Evolutionary conservation across 1,140 invertebrate genomes (phyloP), one percentile per base, ranked within the genome.

Genomic region (Zaprionus ghesquierei): DNA sequence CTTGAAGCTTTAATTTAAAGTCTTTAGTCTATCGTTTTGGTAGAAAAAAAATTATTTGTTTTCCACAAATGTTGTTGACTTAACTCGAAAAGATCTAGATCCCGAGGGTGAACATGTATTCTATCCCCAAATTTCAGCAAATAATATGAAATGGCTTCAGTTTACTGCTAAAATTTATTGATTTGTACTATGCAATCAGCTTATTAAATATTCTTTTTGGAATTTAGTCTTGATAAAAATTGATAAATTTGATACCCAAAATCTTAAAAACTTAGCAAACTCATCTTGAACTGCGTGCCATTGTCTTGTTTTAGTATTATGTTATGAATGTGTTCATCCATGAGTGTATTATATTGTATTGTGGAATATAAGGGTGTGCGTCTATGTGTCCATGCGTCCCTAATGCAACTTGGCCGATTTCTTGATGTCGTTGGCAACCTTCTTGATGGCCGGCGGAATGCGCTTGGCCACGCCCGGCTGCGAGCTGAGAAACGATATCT

Each of bases 401-500:
- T 35, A 62, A 53, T 64, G 59, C 25, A 62, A 49, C 44, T 84
- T 84, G 22, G 12, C 15, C 15, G 70, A 41, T 38, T 89, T 89
- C 50, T 89, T 89, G 10, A 84, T 50, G 1, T 84, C 80, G 4
- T 75, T 78, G 6, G 84, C 80, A 35, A 89, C 68, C 55, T 78
- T 89, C 15, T 82, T 84, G 35, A 89, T 89, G 46, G 84, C 84
- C 6, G 84, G 84, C 38, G 84, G 84, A 22, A 89, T 89, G 9
- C 80, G 74, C 49, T 89, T 89, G 10, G 85, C 81, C 69, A 89
- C 75, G 10, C 85, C 84, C 27, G 85, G 85, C 56, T 89, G 85
- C 5, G 84, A 89, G 38, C 84, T 89, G 3, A 89, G 53, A 33
- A 91, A 91, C 12, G 90, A 91, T 41, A 91, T 79, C 59, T 91